phyloP scores from a whole-genome alignment of 2,888 invertebrate genomes.

The Tanypteryx hageni region DNA sequence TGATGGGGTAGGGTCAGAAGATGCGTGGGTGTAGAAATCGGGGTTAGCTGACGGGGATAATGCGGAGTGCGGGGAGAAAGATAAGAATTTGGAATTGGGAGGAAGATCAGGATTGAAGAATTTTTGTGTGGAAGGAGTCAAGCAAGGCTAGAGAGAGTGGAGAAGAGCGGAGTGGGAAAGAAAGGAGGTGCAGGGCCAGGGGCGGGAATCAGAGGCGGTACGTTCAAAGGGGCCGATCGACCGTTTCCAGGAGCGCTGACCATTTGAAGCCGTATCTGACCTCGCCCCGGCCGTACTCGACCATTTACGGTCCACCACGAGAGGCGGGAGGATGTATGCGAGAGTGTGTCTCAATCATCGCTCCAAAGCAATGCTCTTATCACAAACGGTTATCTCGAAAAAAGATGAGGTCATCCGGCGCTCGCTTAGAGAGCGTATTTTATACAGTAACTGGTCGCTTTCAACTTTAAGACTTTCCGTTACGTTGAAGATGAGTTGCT shows the following conservation, averaged over 20 bases:
- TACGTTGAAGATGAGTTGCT: too few relatives aligned
- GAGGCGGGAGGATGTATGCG: too few relatives aligned
- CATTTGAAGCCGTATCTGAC: background rate
- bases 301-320: background rate
- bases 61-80: background rate
- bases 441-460: background rate
- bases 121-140: background rate
- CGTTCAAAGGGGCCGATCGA: background rate
- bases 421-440: background rate
- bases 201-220: background rate
- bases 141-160: background rate
- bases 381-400: background rate
- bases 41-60: background rate
- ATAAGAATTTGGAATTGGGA: background rate
- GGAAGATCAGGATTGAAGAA: too few relatives aligned
- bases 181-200: background rate
- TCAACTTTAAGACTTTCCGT: background rate
- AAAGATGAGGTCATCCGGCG: background rate
- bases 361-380: background rate
- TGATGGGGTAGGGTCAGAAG: background rate
- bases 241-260: constrained; percentile 21
- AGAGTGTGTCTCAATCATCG: background rate
- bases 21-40: background rate
- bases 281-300: background rate
- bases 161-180: background rate